phyloP scores from a whole-genome alignment of 2,888 invertebrate genomes.

The Prenolepis imparis region DNA sequence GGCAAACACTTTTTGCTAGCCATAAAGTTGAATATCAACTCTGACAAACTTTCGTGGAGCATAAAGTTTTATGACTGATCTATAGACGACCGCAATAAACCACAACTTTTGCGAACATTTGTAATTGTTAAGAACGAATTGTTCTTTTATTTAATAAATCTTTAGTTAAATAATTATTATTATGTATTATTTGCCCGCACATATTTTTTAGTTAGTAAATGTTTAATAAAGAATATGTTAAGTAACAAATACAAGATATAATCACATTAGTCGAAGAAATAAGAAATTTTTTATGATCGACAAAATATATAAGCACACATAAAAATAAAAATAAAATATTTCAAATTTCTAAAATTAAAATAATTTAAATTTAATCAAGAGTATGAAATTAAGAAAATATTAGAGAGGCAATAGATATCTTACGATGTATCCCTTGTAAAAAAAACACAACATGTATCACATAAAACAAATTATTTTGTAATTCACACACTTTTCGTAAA shows the following conservation, averaged over 20 bases:
- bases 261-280: too few species aligned
- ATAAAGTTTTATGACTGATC: background rate
- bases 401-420: background rate
- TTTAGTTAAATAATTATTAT: background rate
- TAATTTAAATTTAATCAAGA: background rate
- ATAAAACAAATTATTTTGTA: background rate
- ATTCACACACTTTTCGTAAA: background rate
- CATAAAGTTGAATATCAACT: background rate
- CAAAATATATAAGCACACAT: background rate
- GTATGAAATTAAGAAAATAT: background rate
- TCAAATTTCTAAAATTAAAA: background rate
- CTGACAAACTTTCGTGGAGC: background rate
- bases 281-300: background rate
- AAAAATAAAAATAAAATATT: background rate
- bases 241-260: too few species aligned
- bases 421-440: background rate
- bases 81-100: background rate
- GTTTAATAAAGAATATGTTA: too few species aligned
- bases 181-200: background rate
- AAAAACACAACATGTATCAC: too few species aligned
- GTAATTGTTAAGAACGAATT: background rate
- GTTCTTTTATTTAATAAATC: background rate
- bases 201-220: background rate
- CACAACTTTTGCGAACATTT: background rate
- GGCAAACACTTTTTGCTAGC: background rate